Evolutionary conservation across 2,797 vertebrate genomes (phyloP), one percentile per base, ranked within the genome.

Genomic region (Botia kubotai): DNA sequence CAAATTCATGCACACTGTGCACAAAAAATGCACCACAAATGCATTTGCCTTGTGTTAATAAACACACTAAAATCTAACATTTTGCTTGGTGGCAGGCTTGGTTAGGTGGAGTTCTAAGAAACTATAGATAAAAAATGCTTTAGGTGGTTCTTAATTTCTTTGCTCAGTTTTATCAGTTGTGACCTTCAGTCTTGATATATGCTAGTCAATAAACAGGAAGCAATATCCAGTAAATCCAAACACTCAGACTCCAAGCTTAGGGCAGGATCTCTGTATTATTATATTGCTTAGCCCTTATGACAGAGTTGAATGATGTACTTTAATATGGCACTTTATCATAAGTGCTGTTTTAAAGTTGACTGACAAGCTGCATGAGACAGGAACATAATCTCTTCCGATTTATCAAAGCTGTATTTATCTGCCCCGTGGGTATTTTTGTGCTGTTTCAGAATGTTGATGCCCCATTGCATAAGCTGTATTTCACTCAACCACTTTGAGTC

Each of bases 261-360:
- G 11, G 43, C 23, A 52, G 23, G 23, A 36, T 33, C 1, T 65
- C 23, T 50, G 39, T 62, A 12, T 48, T 48, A n/a, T 74, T n/a
- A 13, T 74, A n/a, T 72, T 17, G 71, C 23, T 62, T n/a, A 21
- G 33, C 33, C 33, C 33, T 33, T 33, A 3, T 33, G 33, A 33
- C 33, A 33, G 48, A 33, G 4, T 23, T 75, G 39, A 75, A 19
- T 53, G 29, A 33, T 77, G 10, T 48, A 75, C n/a, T 2, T 36
- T 75, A 21, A 63, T 17, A 52, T 29, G 43, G 48, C 57, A 43
- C 74, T 57, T 66, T 70, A 81, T 81, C 55, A 63, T 60, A 69
- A 60, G 5, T 33, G 5, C 19, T 17, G n/a, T 39, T 73, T 70
- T 55, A 46, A 66, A 72, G 62, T 52, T 55, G 62, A 39, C 12